Evolutionary conservation across 2,113 vertebrate species (phyloP).

Genomic region (Lepus europaeus): DNA sequence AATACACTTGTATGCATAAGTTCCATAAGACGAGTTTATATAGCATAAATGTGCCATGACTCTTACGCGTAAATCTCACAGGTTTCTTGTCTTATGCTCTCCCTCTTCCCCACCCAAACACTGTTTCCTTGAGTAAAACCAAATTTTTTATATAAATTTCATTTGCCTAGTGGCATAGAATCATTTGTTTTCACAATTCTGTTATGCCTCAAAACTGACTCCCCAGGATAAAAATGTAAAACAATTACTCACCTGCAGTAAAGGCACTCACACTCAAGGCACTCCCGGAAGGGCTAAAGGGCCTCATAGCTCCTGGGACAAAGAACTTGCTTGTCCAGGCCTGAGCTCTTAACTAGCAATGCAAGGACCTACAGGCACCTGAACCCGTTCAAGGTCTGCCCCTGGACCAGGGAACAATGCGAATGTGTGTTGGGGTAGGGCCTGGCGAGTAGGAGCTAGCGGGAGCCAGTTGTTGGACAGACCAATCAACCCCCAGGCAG

Average conservation of each 20-base stretch:
- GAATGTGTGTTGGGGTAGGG: not conserved
- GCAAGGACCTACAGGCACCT: no score
- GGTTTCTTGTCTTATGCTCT: not conserved
- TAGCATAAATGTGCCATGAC: no score
- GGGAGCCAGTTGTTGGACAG: not conserved
- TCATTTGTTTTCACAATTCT: not conserved
- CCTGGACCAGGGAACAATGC: not conserved
- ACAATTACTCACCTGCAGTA: not conserved
- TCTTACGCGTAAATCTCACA: no score
- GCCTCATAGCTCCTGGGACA: not conserved
- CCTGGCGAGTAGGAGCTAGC: not conserved
- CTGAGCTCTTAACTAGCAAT: not conserved
- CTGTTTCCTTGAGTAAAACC: slow-evolving; percentile 37
- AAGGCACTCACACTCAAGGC: not conserved
- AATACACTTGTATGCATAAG: not conserved
- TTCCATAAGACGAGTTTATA: not conserved
- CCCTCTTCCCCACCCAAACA: not conserved
- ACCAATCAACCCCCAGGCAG: not conserved
- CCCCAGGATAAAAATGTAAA: not conserved
- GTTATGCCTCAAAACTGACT: not conserved
- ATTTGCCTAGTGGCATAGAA: not conserved
- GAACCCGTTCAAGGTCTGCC: not conserved
- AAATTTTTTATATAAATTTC: not conserved
- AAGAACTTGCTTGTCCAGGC: not conserved
- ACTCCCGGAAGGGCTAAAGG: not conserved